Evolutionary conservation across 2,113 vertebrate genomes (phyloP).

Genomic region (Microcebus jonahi): DNA sequence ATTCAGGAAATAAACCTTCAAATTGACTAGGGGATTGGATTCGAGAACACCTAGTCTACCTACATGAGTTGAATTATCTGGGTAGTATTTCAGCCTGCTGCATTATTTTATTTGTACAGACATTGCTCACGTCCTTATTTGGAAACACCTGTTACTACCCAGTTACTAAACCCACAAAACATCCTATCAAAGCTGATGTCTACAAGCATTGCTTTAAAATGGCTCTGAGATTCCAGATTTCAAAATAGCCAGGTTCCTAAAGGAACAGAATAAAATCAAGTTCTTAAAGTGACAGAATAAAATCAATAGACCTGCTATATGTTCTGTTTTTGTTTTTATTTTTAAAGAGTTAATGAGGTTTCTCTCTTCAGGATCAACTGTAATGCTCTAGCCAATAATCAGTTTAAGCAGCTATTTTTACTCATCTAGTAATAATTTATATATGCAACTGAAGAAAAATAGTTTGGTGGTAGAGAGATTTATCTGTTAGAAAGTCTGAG

Average conservation of each 20-base stretch:
- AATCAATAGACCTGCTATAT: neutral
- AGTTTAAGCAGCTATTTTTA: neutral
- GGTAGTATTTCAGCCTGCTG: neutral
- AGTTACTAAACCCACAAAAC: neutral
- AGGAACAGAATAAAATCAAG: conserved; percentile 1
- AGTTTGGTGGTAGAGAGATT: conserved; percentile 18
- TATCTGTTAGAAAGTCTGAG: neutral
- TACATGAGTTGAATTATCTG: neutral
- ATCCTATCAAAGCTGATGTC: neutral
- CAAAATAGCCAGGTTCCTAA: neutral
- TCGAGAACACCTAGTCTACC: neutral
- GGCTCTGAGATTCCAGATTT: neutral
- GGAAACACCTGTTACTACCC: neutral
- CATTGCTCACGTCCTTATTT: neutral
- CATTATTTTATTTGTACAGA: neutral
- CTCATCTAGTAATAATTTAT: conserved; percentile 45
- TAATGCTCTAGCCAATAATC: neutral
- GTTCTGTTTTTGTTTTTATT: neutral
- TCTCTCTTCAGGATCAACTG: neutral
- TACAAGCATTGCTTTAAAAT: conserved; percentile 14
- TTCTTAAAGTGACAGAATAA: neutral
- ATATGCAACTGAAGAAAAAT: conserved; percentile 3
- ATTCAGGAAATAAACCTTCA: conserved; percentile 6
- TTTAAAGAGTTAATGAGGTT: conserved; percentile 21
- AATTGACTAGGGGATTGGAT: neutral